Conservation (phyloP, 1,140 invertebrate genomes). For the Eupristina koningsbergeri region DNA sequence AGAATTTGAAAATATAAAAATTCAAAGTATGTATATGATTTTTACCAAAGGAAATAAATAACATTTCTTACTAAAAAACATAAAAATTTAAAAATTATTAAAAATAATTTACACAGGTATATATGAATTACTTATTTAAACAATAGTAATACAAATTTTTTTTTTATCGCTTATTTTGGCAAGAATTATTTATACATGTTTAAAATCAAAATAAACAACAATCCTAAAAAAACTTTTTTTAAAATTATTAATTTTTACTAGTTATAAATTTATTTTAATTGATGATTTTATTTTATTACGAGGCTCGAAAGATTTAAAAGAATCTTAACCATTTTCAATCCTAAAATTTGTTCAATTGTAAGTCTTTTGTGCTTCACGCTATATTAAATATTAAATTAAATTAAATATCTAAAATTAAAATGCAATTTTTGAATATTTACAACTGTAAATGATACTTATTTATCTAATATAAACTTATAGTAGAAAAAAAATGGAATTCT, state of each 20-base stretch:
- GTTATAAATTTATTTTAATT: too few relatives aligned
- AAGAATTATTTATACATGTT: background rate
- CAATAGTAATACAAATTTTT: slow-evolving; percentile 7
- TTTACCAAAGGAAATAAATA: background rate
- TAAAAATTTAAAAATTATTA: background rate
- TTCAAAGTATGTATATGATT: background rate
- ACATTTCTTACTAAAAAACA: background rate
- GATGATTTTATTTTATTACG: too few relatives aligned
- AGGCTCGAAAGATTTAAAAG: slow-evolving; percentile 20
- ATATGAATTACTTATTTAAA: slow-evolving; percentile 17
- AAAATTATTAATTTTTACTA: too few relatives aligned
- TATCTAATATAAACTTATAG: slow-evolving; percentile 54
- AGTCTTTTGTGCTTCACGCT: slow-evolving; percentile 19
- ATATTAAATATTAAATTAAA: too few relatives aligned
- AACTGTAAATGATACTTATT: slow-evolving; percentile 44
- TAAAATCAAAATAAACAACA: slow-evolving; percentile 6
- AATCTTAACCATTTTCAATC: slow-evolving; percentile 22
- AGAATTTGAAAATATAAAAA: background rate
- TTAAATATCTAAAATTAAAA: slow-evolving; percentile 37
- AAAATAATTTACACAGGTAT: background rate
- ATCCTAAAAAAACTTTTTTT: slow-evolving; percentile 32
- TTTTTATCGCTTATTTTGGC: background rate
- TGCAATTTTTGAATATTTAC: slow-evolving; percentile 41
- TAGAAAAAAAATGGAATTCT: slow-evolving; percentile 49
- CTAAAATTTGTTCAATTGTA: slow-evolving; percentile 16